A percentile compares a stretch with the other conserved stretches of the same genome.
phyloP scores from a whole-genome alignment of 2,888 invertebrate genomes.

The Steinernema carpocapsae region DNA sequence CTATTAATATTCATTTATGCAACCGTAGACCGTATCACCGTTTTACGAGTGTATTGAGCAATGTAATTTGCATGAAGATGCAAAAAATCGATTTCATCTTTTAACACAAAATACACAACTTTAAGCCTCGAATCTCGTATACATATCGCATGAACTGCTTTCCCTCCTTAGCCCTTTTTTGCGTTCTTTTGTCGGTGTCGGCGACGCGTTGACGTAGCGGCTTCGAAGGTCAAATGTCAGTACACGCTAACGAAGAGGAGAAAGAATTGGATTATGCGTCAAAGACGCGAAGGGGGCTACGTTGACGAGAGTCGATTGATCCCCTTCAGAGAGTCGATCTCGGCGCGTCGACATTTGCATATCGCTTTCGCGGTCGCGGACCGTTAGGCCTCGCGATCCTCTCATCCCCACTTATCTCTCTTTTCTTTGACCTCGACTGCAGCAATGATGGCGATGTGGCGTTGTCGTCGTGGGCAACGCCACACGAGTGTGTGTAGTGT shows the following conservation, averaged over 20 bases:
- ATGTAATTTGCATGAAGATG: no score
- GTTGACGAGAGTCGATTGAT: slow-evolving; percentile 14
- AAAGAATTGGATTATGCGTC: slow-evolving; percentile 23
- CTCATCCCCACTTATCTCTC: slow-evolving; percentile 32
- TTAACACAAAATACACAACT: no score
- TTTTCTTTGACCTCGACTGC: slow-evolving; percentile 21
- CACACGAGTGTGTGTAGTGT: background rate
- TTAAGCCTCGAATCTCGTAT: no score
- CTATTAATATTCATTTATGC: no score
- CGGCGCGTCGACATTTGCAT: slow-evolving; percentile 11
- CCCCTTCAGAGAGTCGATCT: slow-evolving; percentile 23
- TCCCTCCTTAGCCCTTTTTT: background rate
- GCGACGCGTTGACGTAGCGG: slow-evolving; percentile 33
- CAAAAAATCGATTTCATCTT: no score
- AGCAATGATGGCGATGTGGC: background rate
- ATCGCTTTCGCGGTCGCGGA: slow-evolving; percentile 18
- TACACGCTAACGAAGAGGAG: background rate
- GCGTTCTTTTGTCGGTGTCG: slow-evolving; percentile 15
- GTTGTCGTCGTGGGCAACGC: background rate
- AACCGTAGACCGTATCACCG: no score
- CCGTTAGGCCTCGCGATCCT: background rate
- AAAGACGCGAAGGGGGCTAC: no score
- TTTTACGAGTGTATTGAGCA: no score
- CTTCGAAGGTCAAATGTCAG: slow-evolving; percentile 29
- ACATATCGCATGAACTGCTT: no score